Conservation (phyloP, 2,888 invertebrate species). For the Caenorhabditis virilis region DNA sequence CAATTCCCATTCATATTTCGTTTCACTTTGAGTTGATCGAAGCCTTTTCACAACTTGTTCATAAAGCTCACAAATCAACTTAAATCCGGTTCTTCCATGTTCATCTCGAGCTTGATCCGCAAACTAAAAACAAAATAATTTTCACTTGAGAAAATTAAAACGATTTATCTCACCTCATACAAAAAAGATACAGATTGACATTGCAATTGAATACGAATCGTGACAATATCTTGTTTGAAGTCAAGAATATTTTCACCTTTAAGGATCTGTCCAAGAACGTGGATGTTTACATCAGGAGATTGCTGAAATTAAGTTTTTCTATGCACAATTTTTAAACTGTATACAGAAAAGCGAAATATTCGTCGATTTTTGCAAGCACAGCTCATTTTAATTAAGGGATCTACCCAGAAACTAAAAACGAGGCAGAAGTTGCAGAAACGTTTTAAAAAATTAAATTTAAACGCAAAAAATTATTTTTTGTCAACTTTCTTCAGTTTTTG, state of each 20-base stretch:
- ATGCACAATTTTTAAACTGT: too few species aligned
- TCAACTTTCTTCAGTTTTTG: too few species aligned
- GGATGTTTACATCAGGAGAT: conserved; percentile 15
- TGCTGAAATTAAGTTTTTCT: too few species aligned
- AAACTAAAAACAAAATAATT: conserved; percentile 13
- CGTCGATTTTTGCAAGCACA: too few species aligned
- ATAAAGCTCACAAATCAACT: conserved; percentile 24
- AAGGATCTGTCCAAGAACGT: conserved; percentile 11
- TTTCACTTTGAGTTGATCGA: conserved; percentile 8
- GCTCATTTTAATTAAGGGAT: too few species aligned
- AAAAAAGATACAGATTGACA: conserved; percentile 29
- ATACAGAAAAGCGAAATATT: background rate
- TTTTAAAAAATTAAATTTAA: too few species aligned
- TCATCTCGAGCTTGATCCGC: conserved; percentile 15
- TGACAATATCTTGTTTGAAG: conserved; percentile 30
- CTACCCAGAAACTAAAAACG: too few species aligned
- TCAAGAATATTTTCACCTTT: conserved; percentile 19
- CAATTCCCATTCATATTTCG: conserved; percentile 21
- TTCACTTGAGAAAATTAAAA: background rate
- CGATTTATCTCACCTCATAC: conserved; percentile 12
- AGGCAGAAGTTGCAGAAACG: too few species aligned
- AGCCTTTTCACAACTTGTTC: conserved; percentile 10
- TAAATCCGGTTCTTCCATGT: conserved; percentile 20
- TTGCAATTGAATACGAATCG: conserved; percentile 17
- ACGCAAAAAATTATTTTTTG: too few species aligned